Evolutionary conservation across 2,113 vertebrate species (phyloP).

Genomic region (Ciconia maguari): DNA sequence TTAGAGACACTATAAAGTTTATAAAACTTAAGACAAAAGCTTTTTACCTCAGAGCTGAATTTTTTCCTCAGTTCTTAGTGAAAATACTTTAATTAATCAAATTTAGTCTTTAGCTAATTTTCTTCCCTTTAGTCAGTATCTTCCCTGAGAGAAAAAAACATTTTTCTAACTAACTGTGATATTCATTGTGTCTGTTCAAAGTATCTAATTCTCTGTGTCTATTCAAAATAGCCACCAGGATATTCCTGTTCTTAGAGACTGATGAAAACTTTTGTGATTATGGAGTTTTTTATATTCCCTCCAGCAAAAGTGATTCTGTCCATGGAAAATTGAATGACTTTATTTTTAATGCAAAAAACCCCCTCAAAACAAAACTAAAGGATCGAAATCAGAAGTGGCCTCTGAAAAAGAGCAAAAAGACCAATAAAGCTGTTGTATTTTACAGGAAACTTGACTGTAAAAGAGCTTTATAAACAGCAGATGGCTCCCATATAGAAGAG

Average conservation of each 20-base stretch:
- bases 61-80: not conserved
- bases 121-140: not conserved
- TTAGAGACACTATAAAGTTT: not conserved
- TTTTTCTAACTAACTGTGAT: not conserved
- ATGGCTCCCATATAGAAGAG: slow-evolving; percentile 73
- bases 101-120: not conserved
- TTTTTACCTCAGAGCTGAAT: not conserved
- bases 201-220: not conserved
- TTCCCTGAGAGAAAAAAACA: not conserved
- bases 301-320: not conserved
- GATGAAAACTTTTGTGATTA: not conserved
- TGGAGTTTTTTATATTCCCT: not conserved
- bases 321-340: not conserved
- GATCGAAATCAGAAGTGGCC: not conserved
- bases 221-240: not conserved
- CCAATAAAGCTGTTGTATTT: slow-evolving; percentile 34
- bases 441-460: slow-evolving; percentile 66
- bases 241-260: not conserved
- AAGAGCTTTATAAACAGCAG: slow-evolving; percentile 71
- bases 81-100: not conserved
- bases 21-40: not conserved
- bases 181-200: not conserved
- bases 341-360: not conserved
- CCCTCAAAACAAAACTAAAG: not conserved
- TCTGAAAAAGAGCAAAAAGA: not conserved